Base-by-base conservation (phyloP, 2,797 vertebrate genomes). In the Poeciliopsis infans region DNA sequence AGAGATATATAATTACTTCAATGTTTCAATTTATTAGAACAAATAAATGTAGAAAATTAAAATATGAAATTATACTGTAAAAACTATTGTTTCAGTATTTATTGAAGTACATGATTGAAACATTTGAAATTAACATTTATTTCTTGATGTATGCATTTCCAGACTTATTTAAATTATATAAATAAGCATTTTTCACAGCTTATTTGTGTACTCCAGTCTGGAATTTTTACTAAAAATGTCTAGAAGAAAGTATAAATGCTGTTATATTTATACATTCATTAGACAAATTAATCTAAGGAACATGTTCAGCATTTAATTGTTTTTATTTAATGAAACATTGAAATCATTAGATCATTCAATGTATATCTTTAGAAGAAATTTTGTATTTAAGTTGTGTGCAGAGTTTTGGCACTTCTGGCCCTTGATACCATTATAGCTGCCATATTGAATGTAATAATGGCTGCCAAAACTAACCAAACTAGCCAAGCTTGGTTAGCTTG, bases 71-170 rank as follows among this genome's bases (percentile, higher is more conserved):
- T 28, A 57, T 4, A 57, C 13, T 57, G 10, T 57, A 28, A 57
- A 57, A 57, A 57, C 55, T n/a, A 55, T 55, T 55, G n/a, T 55
- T 55, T n/a, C 53, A 55, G 53, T 55, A 55, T 53, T 53, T 25
- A 1, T 49, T 15, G 41, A 11, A 43, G 41, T 43, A 43, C 47
- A 51, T 53, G 8, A 25, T 53, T 25, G 23, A 23, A 23, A 53
- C 51, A 53, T 25, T 23, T 51, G 7, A 51, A 51, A 46, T 46
- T 46, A 46, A 7, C 16, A 51, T 51, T 7, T 25, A 25, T 55
- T 55, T 55, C 25, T 31, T 59, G 1, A 59, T 59, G n/a, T 59
- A 59, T 6, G 8, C 12, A 31, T 59, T 59, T 59, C n/a, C 4
- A 57, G 25, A 25, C 23, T 12, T 57, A 57, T 57, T 57, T 57